Evolutionary conservation across 2,888 invertebrate genomes (phyloP).

Genomic region (Pollenia griseotomentosa): DNA sequence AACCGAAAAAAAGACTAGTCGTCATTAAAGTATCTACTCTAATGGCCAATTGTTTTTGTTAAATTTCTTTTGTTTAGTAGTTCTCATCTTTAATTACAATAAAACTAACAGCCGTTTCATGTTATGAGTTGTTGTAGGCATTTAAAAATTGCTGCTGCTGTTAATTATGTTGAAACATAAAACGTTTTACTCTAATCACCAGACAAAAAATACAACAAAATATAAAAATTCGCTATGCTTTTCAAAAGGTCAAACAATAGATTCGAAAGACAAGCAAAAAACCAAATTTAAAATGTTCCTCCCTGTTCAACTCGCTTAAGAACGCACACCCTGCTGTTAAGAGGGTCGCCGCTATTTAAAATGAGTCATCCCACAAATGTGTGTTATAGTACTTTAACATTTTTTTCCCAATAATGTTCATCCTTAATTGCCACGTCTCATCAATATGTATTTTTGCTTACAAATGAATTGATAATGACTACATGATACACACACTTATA

Average conservation of each 20-base stretch:
- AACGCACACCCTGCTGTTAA: too few species aligned
- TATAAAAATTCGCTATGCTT: constrained; percentile 20
- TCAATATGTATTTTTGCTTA: constrained; percentile 44
- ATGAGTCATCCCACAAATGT: constrained; percentile 6
- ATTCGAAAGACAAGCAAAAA: background rate
- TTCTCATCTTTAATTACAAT: constrained; percentile 51
- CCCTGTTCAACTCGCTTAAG: constrained; percentile 1
- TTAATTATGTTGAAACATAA: constrained; percentile 47
- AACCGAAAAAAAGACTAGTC: background rate
- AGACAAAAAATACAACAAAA: background rate
- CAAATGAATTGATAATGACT: constrained; percentile 27
- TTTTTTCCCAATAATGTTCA: constrained; percentile 44
- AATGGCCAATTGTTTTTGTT: background rate
- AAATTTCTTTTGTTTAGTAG: constrained; percentile 9
- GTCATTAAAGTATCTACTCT: background rate
- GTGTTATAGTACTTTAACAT: constrained; percentile 35
- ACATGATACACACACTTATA: background rate
- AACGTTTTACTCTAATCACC: constrained; percentile 28
- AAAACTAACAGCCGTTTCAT: constrained; percentile 51
- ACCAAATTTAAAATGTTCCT: constrained; percentile 30
- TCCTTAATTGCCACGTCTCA: constrained; percentile 60
- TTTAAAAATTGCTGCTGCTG: background rate
- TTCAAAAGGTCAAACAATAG: constrained; percentile 5
- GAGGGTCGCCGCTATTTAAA: background rate
- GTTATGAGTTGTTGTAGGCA: background rate